A percentile compares a stretch with the other conserved stretches of the same genome.
These are phyloP conservation scores for Pandion haliaetus DNA, from an alignment of 2,113 vertebrate genomes.

Conservation along the genomic window DNA sequence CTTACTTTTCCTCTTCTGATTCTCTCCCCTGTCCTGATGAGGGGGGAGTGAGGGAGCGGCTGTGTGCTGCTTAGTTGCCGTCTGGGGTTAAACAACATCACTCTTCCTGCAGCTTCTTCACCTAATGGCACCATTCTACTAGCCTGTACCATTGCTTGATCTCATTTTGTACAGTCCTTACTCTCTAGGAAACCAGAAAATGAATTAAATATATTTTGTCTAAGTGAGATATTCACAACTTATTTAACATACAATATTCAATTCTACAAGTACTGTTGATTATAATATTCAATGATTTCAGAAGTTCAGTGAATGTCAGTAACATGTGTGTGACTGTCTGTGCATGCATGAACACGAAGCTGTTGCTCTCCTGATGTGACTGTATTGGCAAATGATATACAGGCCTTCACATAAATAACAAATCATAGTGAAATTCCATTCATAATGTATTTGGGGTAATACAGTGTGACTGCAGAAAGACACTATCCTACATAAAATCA, in stretches of 20 bases:
- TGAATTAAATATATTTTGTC: neutral
- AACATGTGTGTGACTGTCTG: fast-evolving
- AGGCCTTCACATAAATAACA: neutral
- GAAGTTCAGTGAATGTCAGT: neutral
- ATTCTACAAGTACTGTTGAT: neutral
- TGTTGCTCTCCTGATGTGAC: neutral
- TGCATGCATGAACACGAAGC: neutral
- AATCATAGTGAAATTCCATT: neutral
- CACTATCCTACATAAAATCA: neutral
- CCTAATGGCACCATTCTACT: neutral
- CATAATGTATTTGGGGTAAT: neutral
- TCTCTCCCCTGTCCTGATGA: no score
- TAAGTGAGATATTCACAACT: neutral
- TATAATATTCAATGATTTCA: neutral
- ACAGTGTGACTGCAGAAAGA: neutral
- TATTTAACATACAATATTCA: neutral
- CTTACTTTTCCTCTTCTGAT: no score
- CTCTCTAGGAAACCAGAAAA: neutral
- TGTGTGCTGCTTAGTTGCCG: no score
- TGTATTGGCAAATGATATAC: neutral
- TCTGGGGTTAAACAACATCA: no score
- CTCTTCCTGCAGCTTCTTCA: neutral
- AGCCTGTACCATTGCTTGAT: neutral
- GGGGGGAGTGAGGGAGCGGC: no score
- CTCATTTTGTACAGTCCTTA: neutral